Conservation (phyloP, 2,113 vertebrate species). For the Hippoglossus stenolepis region DNA sequence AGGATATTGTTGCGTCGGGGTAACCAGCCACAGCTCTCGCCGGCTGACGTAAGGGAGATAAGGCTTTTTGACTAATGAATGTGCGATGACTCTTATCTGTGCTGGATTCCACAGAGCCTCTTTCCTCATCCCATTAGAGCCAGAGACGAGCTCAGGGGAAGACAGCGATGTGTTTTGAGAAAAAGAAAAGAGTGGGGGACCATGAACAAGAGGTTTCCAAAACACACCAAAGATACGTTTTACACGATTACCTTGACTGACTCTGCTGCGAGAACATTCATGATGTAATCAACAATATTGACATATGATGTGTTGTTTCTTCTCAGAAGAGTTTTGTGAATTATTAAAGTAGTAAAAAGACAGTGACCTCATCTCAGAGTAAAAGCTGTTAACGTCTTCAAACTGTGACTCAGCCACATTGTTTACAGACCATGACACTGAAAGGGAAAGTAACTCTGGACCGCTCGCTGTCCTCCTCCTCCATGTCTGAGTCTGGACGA, state of each 20-base stretch:
- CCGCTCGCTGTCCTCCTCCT: background rate
- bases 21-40: constrained; percentile 16
- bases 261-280: background rate
- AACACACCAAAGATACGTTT: background rate
- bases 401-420: constrained; percentile 20
- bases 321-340: background rate
- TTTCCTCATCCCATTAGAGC: constrained; percentile 40
- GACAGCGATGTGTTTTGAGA: constrained; percentile 13
- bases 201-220: background rate
- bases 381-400: constrained; percentile 4
- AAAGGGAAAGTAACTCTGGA: constrained; percentile 24
- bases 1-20: constrained; percentile 33
- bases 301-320: background rate
- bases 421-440: constrained; percentile 13
- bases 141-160: constrained; percentile 23
- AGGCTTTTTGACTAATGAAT: constrained; percentile 53
- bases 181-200: background rate
- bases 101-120: constrained; percentile 52
- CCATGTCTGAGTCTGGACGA: constrained; percentile 32
- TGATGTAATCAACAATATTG: too few relatives aligned
- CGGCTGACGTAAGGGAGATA: constrained; percentile 54
- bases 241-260: background rate
- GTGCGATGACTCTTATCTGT: constrained; percentile 63
- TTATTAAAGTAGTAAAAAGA: constrained; percentile 5
- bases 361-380: constrained; percentile 3